These are phyloP conservation scores for Ascidia mentula DNA, from an alignment of 23 tunicate species.

Conservation along the genomic window DNA sequence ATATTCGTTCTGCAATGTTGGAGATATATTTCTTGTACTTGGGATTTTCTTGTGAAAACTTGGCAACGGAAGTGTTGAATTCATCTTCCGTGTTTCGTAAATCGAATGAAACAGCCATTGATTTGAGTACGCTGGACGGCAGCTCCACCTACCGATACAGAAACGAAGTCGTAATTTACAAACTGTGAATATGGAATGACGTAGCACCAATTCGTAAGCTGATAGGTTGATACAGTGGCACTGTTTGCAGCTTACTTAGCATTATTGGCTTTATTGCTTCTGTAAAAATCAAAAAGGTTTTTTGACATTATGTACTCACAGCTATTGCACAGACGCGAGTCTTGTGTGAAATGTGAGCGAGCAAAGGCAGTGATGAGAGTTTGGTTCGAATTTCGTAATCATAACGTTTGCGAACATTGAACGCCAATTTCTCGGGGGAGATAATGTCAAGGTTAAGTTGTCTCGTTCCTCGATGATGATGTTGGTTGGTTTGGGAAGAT, in stretches of 20 bases:
- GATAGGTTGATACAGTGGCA: too few relatives aligned
- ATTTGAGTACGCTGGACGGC: conserved; percentile 54
- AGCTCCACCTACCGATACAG: conserved; percentile 90
- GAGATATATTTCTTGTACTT: conserved; percentile 66
- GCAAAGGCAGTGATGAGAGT: conserved; percentile 45
- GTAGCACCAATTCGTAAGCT: too few relatives aligned
- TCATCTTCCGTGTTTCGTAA: conserved; percentile 47
- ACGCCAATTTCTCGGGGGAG: conserved; percentile 74
- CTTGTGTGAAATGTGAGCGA: conserved; percentile 49
- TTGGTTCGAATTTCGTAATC: conserved; percentile 55
- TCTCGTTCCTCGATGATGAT: conserved; percentile 51
- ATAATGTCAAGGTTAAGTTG: conserved; percentile 64
- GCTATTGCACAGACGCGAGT: conserved; percentile 65
- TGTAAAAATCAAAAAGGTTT: neutral
- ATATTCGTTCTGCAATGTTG: conserved; percentile 44
- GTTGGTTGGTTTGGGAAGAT: neutral
- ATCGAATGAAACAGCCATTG: conserved; percentile 44
- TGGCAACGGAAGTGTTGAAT: conserved; percentile 51
- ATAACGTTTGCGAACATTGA: conserved; percentile 43
- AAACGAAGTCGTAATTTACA: neutral
- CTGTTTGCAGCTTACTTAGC: too few relatives aligned
- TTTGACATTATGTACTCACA: conserved; percentile 30
- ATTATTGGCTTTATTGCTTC: too few relatives aligned
- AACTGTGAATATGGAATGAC: neutral
- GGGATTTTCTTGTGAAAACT: conserved; percentile 16